These are phyloP conservation scores for Euleptes europaea DNA, from an alignment of 2,113 vertebrate species.

Conservation along the genomic window DNA sequence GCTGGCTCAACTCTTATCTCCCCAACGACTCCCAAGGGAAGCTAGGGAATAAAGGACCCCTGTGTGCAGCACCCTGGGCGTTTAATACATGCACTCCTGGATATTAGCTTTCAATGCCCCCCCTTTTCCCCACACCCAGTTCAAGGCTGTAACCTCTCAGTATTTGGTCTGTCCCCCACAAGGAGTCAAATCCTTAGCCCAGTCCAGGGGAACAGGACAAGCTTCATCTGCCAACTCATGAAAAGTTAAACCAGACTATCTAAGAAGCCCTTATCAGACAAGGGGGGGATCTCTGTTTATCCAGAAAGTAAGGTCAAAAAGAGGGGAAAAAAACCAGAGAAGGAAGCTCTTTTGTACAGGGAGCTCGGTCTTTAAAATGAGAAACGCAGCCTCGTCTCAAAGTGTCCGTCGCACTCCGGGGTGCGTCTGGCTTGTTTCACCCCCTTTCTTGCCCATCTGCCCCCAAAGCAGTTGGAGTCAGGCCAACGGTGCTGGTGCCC, in stretches of 20 bases:
- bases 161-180: not conserved
- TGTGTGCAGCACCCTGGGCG: no score
- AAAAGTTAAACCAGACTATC: not conserved
- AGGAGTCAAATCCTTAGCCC: no score
- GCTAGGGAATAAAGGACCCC: no score
- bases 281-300: not conserved
- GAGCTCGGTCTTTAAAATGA: not conserved
- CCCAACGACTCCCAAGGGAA: no score
- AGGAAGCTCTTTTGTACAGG: slow-evolving; percentile 8
- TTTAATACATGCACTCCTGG: no score
- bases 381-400: slow-evolving; percentile 2
- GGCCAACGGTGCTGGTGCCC: not conserved
- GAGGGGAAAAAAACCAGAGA: not conserved
- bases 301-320: not conserved
- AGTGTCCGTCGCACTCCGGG: not conserved
- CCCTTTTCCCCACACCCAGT: no score
- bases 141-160: not conserved
- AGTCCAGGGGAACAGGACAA: fast-evolving
- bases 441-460: slow-evolving; percentile 21
- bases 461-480: not conserved
- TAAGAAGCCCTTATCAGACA: not conserved
- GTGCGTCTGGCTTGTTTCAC: not conserved
- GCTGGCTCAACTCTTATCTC: no score
- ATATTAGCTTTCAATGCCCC: not conserved
- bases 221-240: not conserved